Evolutionary conservation across 1,140 invertebrate genomes (phyloP), one percentile per base, ranked within the genome.

Genomic region (Brachionus manjavacas): DNA sequence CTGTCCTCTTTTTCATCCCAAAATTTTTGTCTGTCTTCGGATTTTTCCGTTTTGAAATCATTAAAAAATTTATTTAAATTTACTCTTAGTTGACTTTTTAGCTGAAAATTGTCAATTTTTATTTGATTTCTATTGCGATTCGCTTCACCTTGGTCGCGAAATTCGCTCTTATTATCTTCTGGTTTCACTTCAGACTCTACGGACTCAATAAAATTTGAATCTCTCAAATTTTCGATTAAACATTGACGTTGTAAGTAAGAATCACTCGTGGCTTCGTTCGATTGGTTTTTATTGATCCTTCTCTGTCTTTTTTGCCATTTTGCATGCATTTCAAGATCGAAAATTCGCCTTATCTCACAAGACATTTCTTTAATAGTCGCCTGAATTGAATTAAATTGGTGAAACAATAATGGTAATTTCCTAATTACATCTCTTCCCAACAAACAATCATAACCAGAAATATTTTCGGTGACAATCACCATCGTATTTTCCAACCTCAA

Each of bases 381-480:
- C 25, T 68, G 31, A 35, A 68, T 68, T 12, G 64, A 68, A 68
- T 68, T 31, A 68, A 68, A 68, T 68, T 68, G 9, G 14, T 35
- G 25, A 31, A 14, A 31, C 31, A 68, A 68, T 12, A 39, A 31
- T 68, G 64, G 64, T 68, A 68, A 14, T 68, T 68, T 68, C 16
- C 31, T 68, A 68, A 68, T 31, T 39, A 68, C 31, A 39, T 68
- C 14, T 68, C 31, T 68, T 68, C 64, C 25, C 25, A 68, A 31
- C 31, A 68, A 28, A 68, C 64, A 68, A 68, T 68, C 64, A 68
- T 68, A 68, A 31, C 31, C 64, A 0, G 64, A 68, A 14, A 68
- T 68, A 68, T 68, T 68, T 68, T 68, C 64, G 11, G 64, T 31
- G 64, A 68, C 64, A 68, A 68, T 68, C 14, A 68, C 64, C 64